Evolutionary conservation across 2,888 invertebrate genomes (phyloP), one percentile per base, ranked within the genome.

Genomic region (Leptopilina syphax): DNA sequence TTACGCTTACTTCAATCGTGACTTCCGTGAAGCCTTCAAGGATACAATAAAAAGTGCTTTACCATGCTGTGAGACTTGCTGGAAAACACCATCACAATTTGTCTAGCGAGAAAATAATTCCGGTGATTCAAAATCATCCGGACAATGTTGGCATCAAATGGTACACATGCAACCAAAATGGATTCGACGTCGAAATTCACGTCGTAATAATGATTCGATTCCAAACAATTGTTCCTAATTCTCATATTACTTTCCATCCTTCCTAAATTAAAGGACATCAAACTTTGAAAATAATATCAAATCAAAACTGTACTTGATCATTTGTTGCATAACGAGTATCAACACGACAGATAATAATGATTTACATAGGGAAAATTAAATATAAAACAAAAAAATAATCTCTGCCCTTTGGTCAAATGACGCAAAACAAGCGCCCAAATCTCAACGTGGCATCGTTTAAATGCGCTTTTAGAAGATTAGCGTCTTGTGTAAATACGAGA

Each of bases 21-120:
- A 99, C 92, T 99, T 99, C 92, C 95, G 99, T 91, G 97, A 97
- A 92, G 98, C 99, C 82, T 99, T 99, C 93, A 97, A 97, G 92
- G 97, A 97, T 92, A 97, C 97, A 63, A 93, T 98, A 84, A 95
- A 96, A 92, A 96, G 96, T 91, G 96, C 96, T 41, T 93, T 97
- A 89, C 99, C 96, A 79, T 96, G 96, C 94, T 96, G 96, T 90
- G 95, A 96, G 91, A 93, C 93, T 82, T 95, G 95, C 87, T 95
- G 95, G 95, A 96, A 96, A 89, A 95, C 95, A 84, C 94, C 95
- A 0, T 93, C 93, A 54, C 93, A 94, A 86, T 94, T 93, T 78
- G 94, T 96, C 94, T 92, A 94, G 90, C 90, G 83, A 65, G 84
- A 82, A 34, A 80, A 65, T 70, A 27, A 70, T 70, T 70, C 50